Evolutionary conservation across 2,113 vertebrate genomes (phyloP).

Genomic region (Cardinalis cardinalis): DNA sequence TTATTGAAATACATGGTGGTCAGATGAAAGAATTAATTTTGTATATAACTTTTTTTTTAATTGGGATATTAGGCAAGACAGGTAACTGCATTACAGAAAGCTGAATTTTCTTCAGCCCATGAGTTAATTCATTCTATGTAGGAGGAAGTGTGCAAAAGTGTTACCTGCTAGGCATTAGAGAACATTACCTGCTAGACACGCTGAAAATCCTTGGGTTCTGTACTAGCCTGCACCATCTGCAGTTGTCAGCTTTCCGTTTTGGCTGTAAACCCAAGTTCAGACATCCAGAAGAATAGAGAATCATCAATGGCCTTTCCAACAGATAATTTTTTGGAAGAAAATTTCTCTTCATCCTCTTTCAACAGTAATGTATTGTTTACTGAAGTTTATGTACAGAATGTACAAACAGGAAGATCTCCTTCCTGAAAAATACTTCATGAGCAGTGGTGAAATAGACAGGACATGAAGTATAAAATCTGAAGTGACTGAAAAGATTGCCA

Average conservation of each 20-base stretch:
- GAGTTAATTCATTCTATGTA: slow-evolving; percentile 23
- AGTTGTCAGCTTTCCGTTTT: slow-evolving; percentile 43
- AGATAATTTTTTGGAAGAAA: slow-evolving; percentile 49
- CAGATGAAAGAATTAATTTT: neutral
- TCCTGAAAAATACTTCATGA: slow-evolving; percentile 73
- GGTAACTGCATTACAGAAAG: neutral
- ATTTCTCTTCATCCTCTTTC: slow-evolving; percentile 38
- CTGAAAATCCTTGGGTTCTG: slow-evolving; percentile 16
- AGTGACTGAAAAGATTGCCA: slow-evolving; percentile 42
- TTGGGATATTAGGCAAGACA: neutral
- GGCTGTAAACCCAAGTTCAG: slow-evolving; percentile 42
- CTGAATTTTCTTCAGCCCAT: neutral
- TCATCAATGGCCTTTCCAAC: slow-evolving; percentile 24
- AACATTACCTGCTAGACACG: neutral
- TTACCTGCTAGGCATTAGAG: slow-evolving; percentile 14
- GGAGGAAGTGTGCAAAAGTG: neutral
- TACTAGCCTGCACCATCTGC: slow-evolving; percentile 30
- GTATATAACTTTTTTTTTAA: neutral
- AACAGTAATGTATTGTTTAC: slow-evolving; percentile 67
- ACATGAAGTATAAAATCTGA: slow-evolving; percentile 55
- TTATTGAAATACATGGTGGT: neutral
- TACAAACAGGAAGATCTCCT: slow-evolving; percentile 76
- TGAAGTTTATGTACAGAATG: slow-evolving; percentile 70
- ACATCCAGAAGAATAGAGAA: slow-evolving; percentile 33
- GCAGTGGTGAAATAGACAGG: slow-evolving; percentile 49